Conservation (phyloP, 1,140 invertebrate species). For the Mizuhopecten yessoensis region DNA sequence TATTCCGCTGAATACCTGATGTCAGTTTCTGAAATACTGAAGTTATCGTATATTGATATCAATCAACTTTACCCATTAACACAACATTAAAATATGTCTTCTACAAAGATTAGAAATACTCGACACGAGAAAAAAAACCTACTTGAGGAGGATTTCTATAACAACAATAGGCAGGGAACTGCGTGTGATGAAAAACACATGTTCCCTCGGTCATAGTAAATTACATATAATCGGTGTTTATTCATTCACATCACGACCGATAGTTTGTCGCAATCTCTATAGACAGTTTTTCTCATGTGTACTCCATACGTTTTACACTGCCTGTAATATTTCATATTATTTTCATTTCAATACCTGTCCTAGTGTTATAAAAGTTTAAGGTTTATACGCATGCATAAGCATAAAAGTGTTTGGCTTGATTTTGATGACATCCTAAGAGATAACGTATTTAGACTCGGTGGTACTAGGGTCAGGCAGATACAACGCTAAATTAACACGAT, state of each 20-base stretch:
- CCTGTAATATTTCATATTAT: not conserved
- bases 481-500: too few relatives aligned
- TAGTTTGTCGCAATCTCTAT: not conserved
- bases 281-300: not conserved
- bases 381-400: conserved; percentile 25
- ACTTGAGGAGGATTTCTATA: not conserved
- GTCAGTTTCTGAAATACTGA: not conserved
- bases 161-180: not conserved
- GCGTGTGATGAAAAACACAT: not conserved
- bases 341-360: not conserved
- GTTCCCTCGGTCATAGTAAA: not conserved
- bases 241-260: not conserved
- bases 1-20: too few relatives aligned
- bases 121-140: too few relatives aligned
- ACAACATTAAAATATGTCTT: not conserved
- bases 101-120: too few relatives aligned
- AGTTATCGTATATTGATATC: not conserved
- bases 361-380: not conserved
- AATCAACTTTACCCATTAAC: not conserved
- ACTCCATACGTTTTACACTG: not conserved
- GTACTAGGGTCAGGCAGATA: not conserved
- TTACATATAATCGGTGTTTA: conserved; percentile 35
- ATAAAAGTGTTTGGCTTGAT: conserved; percentile 12
- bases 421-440: not conserved
- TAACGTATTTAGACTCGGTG: not conserved